Conservation (phyloP, 2,888 invertebrate species). For the Drepana falcataria region DNA sequence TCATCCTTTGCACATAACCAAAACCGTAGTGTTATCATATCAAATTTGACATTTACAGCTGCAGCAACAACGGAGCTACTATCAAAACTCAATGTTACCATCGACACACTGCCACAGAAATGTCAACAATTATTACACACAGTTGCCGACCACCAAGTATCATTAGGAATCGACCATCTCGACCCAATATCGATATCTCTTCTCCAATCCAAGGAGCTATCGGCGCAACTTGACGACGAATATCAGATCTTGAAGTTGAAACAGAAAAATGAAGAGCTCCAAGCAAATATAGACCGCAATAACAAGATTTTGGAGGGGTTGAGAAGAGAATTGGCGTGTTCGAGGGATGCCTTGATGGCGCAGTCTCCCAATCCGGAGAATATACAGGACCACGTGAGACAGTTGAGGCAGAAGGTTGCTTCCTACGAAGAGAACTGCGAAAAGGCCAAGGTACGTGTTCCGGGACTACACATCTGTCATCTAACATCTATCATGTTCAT, state of each 20-base stretch:
- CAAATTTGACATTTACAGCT: constrained; percentile 26
- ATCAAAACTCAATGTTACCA: constrained; percentile 45
- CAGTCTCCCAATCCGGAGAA: constrained; percentile 53
- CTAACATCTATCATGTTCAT: neutral
- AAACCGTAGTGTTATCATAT: constrained; percentile 2
- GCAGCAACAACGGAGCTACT: constrained; percentile 44
- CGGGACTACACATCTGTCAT: too few relatives aligned
- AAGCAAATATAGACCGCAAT: constrained; percentile 57
- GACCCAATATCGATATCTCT: constrained; percentile 51
- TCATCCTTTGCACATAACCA: too few relatives aligned
- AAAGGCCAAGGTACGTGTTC: constrained; percentile 61
- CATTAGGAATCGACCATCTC: constrained; percentile 34
- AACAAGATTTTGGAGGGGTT: constrained; percentile 44
- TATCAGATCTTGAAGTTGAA: constrained; percentile 55
- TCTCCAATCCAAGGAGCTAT: constrained; percentile 36
- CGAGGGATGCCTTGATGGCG: constrained; percentile 35
- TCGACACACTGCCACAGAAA: constrained; percentile 54
- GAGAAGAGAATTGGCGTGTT: constrained; percentile 47
- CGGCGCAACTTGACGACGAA: constrained; percentile 48
- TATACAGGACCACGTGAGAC: constrained; percentile 55
- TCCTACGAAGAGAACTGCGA: constrained; percentile 62
- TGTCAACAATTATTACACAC: constrained; percentile 44
- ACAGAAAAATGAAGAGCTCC: constrained; percentile 52
- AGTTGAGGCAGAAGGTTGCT: constrained; percentile 54
- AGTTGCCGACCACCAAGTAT: constrained; percentile 32